A percentile compares a stretch with the other conserved stretches of the same genome.
Conservation (phyloP, 2,113 vertebrate genomes). For the Diadophis punctatus region DNA sequence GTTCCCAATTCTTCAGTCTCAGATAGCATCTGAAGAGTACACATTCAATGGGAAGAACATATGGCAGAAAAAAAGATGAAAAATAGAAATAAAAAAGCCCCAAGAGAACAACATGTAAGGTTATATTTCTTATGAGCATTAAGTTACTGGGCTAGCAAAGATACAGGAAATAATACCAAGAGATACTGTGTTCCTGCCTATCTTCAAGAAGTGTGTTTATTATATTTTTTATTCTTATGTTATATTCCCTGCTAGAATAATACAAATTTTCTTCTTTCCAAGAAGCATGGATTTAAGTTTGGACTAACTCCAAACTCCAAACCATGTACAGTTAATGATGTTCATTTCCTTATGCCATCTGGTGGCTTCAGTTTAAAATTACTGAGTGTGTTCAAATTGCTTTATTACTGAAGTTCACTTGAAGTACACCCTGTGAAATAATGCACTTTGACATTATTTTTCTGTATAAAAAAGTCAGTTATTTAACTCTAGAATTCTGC, state of each 20-base stretch:
- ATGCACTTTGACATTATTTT: background rate
- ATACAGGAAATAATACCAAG: background rate
- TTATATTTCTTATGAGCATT: background rate
- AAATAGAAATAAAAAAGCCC: background rate
- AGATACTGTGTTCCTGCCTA: background rate
- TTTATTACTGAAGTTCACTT: background rate
- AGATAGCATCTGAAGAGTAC: background rate
- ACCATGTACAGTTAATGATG: background rate
- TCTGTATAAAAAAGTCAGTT: background rate
- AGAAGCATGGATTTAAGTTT: background rate
- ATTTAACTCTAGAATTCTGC: background rate
- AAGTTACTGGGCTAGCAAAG: background rate
- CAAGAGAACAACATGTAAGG: background rate
- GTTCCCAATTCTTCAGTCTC: background rate
- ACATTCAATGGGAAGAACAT: background rate
- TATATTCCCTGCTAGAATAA: background rate
- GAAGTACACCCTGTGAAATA: background rate
- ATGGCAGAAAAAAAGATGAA: background rate
- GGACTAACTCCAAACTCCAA: background rate
- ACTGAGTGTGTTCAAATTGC: background rate
- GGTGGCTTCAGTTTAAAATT: slow-evolving; percentile 37
- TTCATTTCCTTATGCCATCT: slow-evolving; percentile 40
- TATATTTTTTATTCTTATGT: background rate
- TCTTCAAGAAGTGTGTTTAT: background rate
- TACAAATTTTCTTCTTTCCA: background rate